Conservation (phyloP, 2,113 vertebrate species). For the Ascaphus truei region DNA sequence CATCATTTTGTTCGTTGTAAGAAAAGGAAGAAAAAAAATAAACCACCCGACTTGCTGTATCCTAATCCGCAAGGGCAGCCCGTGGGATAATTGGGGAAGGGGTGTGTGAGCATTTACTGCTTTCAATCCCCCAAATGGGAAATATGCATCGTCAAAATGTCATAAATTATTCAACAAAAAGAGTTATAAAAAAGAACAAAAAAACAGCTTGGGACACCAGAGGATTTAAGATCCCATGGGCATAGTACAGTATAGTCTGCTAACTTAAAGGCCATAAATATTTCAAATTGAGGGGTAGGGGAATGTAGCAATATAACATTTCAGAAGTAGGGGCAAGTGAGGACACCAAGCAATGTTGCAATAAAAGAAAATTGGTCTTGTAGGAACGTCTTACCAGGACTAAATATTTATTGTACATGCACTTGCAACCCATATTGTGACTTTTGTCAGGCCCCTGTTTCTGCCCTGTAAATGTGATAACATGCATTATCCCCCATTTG, state of each 20-base stretch:
- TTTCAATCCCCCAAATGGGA: background rate
- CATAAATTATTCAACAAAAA: background rate
- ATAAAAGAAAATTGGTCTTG: background rate
- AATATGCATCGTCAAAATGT: background rate
- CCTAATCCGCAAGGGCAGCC: background rate
- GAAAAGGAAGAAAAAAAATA: background rate
- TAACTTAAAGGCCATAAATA: background rate
- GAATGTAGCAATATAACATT: background rate
- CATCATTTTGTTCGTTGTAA: constrained; percentile 9
- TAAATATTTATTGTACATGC: no score
- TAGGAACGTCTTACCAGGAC: no score
- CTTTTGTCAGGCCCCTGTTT: no score
- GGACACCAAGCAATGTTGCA: background rate
- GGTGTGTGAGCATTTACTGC: background rate
- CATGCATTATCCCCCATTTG: no score
- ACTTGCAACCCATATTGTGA: no score
- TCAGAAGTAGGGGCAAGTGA: background rate
- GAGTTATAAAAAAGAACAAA: background rate
- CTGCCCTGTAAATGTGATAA: no score
- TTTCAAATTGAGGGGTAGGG: background rate
- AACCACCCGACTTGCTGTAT: background rate
- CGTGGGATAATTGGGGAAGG: constrained; percentile 15
- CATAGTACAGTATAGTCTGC: background rate
- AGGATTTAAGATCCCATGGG: background rate
- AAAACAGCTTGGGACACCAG: background rate